Base-by-base conservation (phyloP, 2,113 vertebrate genomes). In the Hippoglossus stenolepis region DNA sequence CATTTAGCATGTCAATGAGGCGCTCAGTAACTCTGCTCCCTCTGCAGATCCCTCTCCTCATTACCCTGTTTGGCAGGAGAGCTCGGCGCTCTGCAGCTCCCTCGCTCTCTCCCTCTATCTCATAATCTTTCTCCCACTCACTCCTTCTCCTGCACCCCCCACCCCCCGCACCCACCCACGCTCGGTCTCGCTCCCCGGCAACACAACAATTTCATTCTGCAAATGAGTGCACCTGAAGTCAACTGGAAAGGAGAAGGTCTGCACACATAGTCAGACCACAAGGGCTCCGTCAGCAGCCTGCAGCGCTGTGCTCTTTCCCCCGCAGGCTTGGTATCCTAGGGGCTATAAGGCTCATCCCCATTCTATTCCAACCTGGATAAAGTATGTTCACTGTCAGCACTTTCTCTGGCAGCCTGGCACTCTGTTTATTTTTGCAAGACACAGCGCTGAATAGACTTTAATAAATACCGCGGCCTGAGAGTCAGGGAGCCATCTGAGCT, bases 351-450 rank as follows among this genome's bases (percentile, higher is more conserved):
- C 84, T 87, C 80, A 80, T 75, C 77, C 74, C 85, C 73, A 75
- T 88, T 91, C 93, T 90, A 79, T 93, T 89, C 90, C 80, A 87
- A 93, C 88, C 88, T 86, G 81, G 86, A 90, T 88, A 77, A 94
- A 93, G 85, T 91, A 94, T 93, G 90, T 79, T 89, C 91, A 43
- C 73, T 77, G 93, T 95, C 94, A 95, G 94, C 94, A 91, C 87
- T 95, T 94, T 91, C 86, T 69, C 69, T 83, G 49, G 72, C 85
- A 85, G 90, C 88, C 85, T 92, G 91, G 91, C 90, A 93, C 92
- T 87, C 82, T 94, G 93, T 94, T 94, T 95, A 90, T 91, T 91
- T 94, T 94, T 93, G 90, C 89, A 85, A 89, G 93, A 90, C 91
- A 90, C 85, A 74, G 85, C 88, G 90, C 88, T 94, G 94, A 94